A percentile compares a stretch with the other conserved stretches of the same genome.
These are phyloP conservation scores for Florisuga fusca DNA, from an alignment of 2,797 vertebrate genomes.

Conservation along the genomic window DNA sequence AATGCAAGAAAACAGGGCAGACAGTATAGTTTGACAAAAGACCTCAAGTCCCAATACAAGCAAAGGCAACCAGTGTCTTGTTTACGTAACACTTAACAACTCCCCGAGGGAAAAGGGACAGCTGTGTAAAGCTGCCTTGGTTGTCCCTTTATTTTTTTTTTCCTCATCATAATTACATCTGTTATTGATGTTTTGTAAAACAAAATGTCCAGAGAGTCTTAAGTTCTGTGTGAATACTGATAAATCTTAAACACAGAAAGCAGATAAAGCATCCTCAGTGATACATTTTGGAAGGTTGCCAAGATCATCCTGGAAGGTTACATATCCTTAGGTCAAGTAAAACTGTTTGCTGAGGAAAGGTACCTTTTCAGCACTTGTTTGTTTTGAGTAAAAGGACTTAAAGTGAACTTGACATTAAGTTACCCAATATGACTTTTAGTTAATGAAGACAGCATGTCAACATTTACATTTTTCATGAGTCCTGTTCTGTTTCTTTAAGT, in stretches of 20 bases:
- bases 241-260: not conserved
- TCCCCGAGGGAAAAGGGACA: constrained; percentile 66
- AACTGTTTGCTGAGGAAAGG: not conserved
- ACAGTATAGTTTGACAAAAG: constrained; percentile 7
- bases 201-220: not conserved
- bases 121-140: constrained; percentile 27
- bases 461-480: not conserved
- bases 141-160: not conserved
- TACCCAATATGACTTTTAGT: not conserved
- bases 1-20: not conserved
- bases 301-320: not conserved
- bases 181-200: constrained; percentile 33
- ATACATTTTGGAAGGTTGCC: not conserved
- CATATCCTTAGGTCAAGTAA: not conserved
- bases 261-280: not conserved
- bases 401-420: not conserved
- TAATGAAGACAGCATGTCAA: not conserved
- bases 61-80: constrained; percentile 61
- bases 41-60: not conserved
- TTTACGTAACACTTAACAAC: constrained; percentile 73
- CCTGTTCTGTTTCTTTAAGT: constrained; percentile 1
- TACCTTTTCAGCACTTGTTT: not conserved
- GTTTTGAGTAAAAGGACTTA: not conserved
- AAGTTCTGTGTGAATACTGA: not conserved
- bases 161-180: not conserved